Percentiles rank a stretch among this genome's conserved stretches.
These are phyloP conservation scores for Argyra leucocephala DNA, from an alignment of 2,888 invertebrate species.

Conservation along the genomic window DNA sequence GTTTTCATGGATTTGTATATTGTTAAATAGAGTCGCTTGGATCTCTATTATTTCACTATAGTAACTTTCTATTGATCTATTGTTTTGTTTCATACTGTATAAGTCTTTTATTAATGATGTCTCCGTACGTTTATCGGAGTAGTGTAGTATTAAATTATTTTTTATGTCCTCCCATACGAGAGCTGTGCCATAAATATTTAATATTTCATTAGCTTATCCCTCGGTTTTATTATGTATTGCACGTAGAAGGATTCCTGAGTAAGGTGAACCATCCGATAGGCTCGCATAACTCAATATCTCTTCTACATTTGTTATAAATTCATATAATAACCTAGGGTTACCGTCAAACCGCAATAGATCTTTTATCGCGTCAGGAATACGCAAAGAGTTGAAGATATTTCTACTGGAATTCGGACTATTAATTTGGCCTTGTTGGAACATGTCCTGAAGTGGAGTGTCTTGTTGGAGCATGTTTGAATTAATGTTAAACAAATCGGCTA, in stretches of 20 bases:
- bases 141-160: constrained; percentile 19
- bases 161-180: constrained; percentile 19
- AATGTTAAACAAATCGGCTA: no score
- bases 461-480: no score
- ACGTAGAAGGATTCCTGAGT: no score
- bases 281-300: constrained; percentile 19
- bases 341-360: constrained; percentile 14
- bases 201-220: constrained; percentile 18
- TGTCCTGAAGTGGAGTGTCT: no score
- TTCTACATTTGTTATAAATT: constrained; percentile 22
- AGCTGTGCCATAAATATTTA: constrained; percentile 18
- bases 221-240: constrained; percentile 18
- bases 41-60: constrained; percentile 2
- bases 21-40: background rate
- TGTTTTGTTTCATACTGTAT: background rate
- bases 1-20: background rate
- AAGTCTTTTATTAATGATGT: constrained; percentile 13
- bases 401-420: no score
- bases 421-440: no score
- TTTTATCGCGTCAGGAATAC: constrained; percentile 16
- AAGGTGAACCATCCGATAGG: constrained; percentile 17
- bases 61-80: background rate
- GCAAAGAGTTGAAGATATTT: constrained; percentile 5
- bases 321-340: background rate
- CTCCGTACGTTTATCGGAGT: constrained; percentile 20